Conservation (phyloP, 2,797 vertebrate species). For the Natrix natrix region DNA sequence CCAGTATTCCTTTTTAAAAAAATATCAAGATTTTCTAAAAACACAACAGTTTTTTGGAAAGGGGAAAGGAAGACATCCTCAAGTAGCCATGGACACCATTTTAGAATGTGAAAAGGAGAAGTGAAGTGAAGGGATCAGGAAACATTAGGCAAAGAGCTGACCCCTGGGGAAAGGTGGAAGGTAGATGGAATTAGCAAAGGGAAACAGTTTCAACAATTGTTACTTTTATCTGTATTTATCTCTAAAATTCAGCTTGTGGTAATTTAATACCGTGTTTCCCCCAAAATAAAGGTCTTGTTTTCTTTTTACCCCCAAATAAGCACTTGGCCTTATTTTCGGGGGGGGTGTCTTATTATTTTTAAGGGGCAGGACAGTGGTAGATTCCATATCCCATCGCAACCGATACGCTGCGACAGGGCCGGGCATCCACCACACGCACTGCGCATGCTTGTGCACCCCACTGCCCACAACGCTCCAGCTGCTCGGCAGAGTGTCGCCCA, state of each 20-base stretch:
- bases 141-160: not conserved
- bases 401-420: no score
- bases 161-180: not conserved
- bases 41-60: not conserved
- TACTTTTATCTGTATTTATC: not conserved
- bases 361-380: no score
- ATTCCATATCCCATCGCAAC: no score
- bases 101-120: not conserved
- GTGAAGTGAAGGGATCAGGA: not conserved
- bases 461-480: no score
- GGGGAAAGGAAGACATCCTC: not conserved
- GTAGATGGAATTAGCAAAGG: not conserved
- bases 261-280: not conserved
- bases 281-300: no score
- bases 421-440: no score
- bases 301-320: no score
- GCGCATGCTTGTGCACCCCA: no score
- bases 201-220: not conserved
- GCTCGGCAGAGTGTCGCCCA: no score
- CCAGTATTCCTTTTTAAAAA: not conserved
- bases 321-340: no score
- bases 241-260: not conserved
- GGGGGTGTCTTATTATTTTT: no score
- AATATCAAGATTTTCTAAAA: not conserved
- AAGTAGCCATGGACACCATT: not conserved